phyloP scores from a whole-genome alignment of 2,797 vertebrate genomes.

The Siniperca scherzeri region DNA sequence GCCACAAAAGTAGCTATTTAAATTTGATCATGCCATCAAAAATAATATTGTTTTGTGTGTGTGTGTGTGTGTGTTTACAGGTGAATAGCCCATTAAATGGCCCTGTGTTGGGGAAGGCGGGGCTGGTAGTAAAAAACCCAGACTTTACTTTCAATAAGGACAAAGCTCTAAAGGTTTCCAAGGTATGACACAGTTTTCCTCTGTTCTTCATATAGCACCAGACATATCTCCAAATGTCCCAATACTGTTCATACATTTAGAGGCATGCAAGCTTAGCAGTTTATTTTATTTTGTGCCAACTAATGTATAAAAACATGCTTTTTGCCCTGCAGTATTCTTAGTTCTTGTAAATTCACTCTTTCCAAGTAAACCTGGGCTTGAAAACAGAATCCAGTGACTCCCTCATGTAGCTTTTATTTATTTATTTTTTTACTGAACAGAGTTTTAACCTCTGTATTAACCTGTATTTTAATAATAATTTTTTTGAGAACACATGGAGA shows the following conservation, averaged over 20 bases:
- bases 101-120: constrained; percentile 54
- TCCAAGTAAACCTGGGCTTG: neutral
- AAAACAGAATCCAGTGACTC: neutral
- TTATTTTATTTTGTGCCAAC: too few species aligned
- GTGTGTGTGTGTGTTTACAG: constrained; percentile 37
- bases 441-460: neutral
- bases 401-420: neutral
- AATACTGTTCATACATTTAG: neutral
- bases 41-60: neutral
- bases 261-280: neutral
- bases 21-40: neutral
- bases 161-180: constrained; percentile 58
- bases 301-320: neutral
- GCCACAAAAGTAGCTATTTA: neutral
- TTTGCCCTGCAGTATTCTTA: neutral
- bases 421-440: too few species aligned
- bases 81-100: constrained; percentile 57
- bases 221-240: neutral
- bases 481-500: neutral
- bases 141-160: constrained; percentile 60
- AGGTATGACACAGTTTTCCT: constrained; percentile 49
- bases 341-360: neutral
- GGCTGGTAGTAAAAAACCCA: constrained; percentile 68
- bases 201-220: neutral
- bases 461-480: neutral